A percentile compares a stretch with the other conserved stretches of the same genome.
These are phyloP conservation scores for Crotalus viridis DNA, from an alignment of 2,113 vertebrate species.

Conservation along the genomic window DNA sequence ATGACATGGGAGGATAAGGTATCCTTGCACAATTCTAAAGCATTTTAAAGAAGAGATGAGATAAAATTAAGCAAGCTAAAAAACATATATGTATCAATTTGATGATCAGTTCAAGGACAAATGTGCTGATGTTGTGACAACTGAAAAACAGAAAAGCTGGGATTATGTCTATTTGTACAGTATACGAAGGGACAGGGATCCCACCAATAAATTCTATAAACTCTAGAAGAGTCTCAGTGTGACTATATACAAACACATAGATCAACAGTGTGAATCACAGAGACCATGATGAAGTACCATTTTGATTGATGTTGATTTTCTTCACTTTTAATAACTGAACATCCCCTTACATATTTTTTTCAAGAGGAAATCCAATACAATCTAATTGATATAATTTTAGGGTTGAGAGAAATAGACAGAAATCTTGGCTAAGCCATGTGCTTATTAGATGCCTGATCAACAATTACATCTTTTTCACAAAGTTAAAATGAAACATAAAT, in stretches of 20 bases:
- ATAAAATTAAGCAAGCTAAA: neutral
- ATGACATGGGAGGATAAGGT: neutral
- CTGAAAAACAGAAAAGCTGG: neutral
- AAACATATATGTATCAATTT: neutral
- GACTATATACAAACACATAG: neutral
- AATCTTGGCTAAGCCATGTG: neutral
- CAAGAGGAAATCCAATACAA: neutral
- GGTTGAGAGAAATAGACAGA: neutral
- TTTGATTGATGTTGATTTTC: neutral
- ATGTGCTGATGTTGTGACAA: neutral
- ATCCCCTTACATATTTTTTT: neutral
- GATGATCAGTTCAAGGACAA: neutral
- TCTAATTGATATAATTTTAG: neutral
- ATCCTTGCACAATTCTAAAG: neutral
- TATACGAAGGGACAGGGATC: neutral
- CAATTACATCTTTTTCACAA: neutral
- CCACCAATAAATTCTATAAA: neutral
- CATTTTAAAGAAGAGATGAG: neutral
- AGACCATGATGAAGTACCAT: neutral
- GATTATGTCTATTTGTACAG: neutral
- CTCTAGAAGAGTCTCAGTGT: neutral
- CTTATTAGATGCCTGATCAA: neutral
- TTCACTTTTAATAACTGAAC: neutral
- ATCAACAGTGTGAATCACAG: neutral
- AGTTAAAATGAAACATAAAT: neutral